phyloP scores from a whole-genome alignment of 2,113 vertebrate genomes.

The Alethe castanea region DNA sequence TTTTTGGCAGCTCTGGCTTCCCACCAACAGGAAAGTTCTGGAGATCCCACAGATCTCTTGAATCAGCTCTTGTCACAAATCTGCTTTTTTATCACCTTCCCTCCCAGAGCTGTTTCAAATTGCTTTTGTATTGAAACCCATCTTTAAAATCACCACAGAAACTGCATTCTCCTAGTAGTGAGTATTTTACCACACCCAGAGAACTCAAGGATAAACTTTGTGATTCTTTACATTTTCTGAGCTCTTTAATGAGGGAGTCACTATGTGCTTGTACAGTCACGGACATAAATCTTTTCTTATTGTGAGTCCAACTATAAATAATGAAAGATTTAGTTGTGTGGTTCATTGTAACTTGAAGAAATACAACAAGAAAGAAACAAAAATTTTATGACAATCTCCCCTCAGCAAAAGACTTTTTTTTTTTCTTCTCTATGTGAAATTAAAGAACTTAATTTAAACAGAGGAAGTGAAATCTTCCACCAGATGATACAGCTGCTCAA shows the following conservation, averaged over 20 bases:
- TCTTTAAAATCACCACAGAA: background rate
- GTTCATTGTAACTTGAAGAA: background rate
- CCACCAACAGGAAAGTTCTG: background rate
- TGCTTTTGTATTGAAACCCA: background rate
- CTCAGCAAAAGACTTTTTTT: background rate
- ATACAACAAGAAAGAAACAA: background rate
- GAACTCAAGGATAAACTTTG: background rate
- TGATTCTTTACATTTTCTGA: background rate
- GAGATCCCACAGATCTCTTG: background rate
- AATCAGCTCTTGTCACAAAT: background rate
- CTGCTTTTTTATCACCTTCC: background rate
- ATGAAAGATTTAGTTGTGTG: background rate
- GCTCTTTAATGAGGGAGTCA: background rate
- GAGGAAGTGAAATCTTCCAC: background rate
- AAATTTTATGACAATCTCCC: background rate
- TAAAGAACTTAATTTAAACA: background rate
- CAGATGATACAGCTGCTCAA: background rate
- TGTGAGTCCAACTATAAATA: background rate
- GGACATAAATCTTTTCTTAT: background rate
- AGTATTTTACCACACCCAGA: background rate
- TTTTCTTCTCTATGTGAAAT: background rate
- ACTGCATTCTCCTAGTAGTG: accelerated
- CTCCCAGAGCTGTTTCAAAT: background rate
- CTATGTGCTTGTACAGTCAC: accelerated
- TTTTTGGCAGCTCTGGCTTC: background rate